Conservation (phyloP, 92 coral and sea anemone species). For the Diadumene lineata region DNA sequence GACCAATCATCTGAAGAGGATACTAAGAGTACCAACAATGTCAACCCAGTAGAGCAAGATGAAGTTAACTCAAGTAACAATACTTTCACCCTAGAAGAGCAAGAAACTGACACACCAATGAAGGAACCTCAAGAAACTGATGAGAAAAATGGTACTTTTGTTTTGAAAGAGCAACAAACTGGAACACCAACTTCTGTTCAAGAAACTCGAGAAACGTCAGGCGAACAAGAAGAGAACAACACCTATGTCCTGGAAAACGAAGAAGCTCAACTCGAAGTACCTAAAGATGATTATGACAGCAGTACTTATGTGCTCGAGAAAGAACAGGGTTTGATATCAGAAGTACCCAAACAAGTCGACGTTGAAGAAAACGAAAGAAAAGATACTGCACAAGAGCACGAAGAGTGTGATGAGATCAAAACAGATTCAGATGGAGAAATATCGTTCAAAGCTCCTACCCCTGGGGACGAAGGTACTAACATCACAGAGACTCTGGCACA, state of each 20-base stretch:
- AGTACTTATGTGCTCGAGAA: conserved; percentile 1
- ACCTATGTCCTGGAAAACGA: neutral
- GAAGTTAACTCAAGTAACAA: neutral
- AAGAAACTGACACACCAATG: neutral
- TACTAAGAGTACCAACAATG: neutral
- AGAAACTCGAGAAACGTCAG: neutral
- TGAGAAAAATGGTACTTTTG: neutral
- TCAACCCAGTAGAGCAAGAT: neutral
- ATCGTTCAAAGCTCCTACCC: neutral
- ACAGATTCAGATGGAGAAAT: conserved; percentile 6
- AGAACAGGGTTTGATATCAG: neutral
- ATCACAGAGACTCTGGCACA: neutral
- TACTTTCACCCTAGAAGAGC: neutral
- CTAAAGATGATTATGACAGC: neutral
- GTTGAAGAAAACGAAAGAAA: neutral
- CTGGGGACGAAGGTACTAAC: neutral
- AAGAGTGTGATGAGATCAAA: neutral
- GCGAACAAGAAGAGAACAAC: neutral
- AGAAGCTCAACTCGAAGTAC: neutral
- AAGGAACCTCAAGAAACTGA: conserved; percentile 3
- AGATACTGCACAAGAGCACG: neutral
- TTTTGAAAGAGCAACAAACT: neutral
- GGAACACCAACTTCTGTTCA: neutral
- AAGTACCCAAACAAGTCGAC: neutral
- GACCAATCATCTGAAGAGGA: neutral